phyloP scores from a whole-genome alignment of 2,797 vertebrate genomes.

The Poeciliopsis infans region DNA sequence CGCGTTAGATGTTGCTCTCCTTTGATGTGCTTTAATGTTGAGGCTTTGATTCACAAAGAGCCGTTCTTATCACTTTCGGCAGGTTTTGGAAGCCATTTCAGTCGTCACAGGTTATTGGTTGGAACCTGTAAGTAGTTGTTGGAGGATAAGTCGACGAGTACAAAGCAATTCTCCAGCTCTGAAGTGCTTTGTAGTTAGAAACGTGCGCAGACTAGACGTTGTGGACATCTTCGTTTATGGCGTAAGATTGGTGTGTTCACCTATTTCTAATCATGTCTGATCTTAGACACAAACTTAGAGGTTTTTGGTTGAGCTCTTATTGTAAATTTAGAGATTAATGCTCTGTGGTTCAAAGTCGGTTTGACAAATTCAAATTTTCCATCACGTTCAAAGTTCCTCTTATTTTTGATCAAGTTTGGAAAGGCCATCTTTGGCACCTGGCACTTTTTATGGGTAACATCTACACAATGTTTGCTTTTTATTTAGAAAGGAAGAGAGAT shows the following conservation, averaged over 20 bases:
- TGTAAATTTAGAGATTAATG: background rate
- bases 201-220: background rate
- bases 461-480: background rate
- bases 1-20: slow-evolving; percentile 47
- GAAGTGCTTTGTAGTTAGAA: slow-evolving; percentile 48
- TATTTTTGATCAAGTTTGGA: background rate
- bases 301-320: background rate
- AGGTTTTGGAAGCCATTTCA: slow-evolving; percentile 38
- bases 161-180: slow-evolving; percentile 40
- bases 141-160: slow-evolving; percentile 37
- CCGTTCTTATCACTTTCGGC: slow-evolving; percentile 54
- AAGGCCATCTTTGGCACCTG: background rate
- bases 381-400: background rate
- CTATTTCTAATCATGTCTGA: background rate
- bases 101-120: slow-evolving; percentile 28
- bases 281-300: background rate
- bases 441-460: background rate
- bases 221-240: background rate
- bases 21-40: slow-evolving; percentile 66
- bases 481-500: background rate
- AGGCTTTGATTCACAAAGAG: slow-evolving; percentile 65
- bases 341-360: background rate
- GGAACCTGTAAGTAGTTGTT: slow-evolving; percentile 35
- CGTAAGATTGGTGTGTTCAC: background rate
- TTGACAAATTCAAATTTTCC: background rate